phyloP scores from a whole-genome alignment of 1,140 invertebrate species.

The Drosophila trapezifrons region DNA sequence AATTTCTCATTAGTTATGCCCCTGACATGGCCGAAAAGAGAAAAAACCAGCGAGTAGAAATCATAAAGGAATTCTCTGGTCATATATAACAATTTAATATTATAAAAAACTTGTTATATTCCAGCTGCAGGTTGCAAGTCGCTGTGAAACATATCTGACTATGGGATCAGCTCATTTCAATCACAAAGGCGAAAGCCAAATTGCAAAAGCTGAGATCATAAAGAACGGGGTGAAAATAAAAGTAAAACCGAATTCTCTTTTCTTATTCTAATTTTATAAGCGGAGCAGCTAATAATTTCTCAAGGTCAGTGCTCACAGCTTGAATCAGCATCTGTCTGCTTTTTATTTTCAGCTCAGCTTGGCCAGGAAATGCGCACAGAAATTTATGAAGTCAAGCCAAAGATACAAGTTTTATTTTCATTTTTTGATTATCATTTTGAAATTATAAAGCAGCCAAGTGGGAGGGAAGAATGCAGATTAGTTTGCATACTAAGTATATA shows the following conservation, averaged over 20 bases:
- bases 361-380: constrained; percentile 39
- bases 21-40: constrained; percentile 25
- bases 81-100: constrained; percentile 54
- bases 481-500: constrained; percentile 18
- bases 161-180: constrained; percentile 33
- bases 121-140: constrained; percentile 27
- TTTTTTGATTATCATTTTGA: constrained; percentile 10
- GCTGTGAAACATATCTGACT: constrained; percentile 15
- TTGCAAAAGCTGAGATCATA: constrained; percentile 31
- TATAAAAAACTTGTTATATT: constrained; percentile 45
- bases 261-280: constrained; percentile 39
- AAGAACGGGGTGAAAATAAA: constrained; percentile 22
- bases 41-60: constrained; percentile 8
- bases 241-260: constrained; percentile 27
- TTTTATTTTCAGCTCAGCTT: background rate
- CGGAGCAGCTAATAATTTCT: constrained; percentile 26
- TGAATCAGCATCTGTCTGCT: constrained; percentile 25
- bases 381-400: constrained; percentile 44
- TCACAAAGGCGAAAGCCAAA: constrained; percentile 31
- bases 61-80: constrained; percentile 37
- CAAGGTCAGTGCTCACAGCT: constrained; percentile 29
- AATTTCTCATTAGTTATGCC: constrained; percentile 35
- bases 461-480: constrained; percentile 23
- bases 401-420: constrained; percentile 19
- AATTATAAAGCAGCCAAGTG: constrained; percentile 27